A percentile compares a stretch with the other conserved stretches of the same genome.
phyloP scores from a whole-genome alignment of 2,797 vertebrate genomes.

The Mormyrops boulengeri region DNA sequence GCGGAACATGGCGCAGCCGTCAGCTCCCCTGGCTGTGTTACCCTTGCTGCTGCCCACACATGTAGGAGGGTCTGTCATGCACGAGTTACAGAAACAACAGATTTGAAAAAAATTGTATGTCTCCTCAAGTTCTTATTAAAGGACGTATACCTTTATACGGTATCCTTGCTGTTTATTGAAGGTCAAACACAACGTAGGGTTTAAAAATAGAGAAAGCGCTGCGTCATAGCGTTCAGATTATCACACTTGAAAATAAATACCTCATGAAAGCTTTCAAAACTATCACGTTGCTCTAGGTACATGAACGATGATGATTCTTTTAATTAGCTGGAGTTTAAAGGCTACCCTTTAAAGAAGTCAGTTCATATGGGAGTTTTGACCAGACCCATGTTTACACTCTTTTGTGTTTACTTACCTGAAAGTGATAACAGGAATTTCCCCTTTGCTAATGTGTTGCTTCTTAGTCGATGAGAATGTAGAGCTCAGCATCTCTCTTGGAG shows the following conservation, averaged over 20 bases:
- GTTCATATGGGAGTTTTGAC: background rate
- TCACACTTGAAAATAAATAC: background rate
- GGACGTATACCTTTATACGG: background rate
- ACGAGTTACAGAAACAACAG: background rate
- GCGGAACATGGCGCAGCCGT: background rate
- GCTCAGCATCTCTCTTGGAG: background rate
- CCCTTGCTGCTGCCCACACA: background rate
- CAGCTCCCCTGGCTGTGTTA: background rate
- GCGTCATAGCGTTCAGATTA: background rate
- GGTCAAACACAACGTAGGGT: background rate
- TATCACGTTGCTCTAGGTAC: background rate
- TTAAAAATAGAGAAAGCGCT: background rate
- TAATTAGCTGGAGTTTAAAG: background rate
- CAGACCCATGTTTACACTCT: background rate
- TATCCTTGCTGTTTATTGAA: background rate
- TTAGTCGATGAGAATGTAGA: background rate
- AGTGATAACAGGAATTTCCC: background rate
- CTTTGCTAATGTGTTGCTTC: background rate
- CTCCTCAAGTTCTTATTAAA: background rate
- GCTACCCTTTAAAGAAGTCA: background rate
- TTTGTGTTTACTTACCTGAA: background rate
- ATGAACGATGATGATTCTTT: background rate
- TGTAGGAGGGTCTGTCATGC: conserved; percentile 6
- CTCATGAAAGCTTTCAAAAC: background rate
- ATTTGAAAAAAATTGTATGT: background rate